Evolutionary conservation across 2,113 vertebrate species (phyloP).

Genomic region (Mesembrinibis cayennensis): DNA sequence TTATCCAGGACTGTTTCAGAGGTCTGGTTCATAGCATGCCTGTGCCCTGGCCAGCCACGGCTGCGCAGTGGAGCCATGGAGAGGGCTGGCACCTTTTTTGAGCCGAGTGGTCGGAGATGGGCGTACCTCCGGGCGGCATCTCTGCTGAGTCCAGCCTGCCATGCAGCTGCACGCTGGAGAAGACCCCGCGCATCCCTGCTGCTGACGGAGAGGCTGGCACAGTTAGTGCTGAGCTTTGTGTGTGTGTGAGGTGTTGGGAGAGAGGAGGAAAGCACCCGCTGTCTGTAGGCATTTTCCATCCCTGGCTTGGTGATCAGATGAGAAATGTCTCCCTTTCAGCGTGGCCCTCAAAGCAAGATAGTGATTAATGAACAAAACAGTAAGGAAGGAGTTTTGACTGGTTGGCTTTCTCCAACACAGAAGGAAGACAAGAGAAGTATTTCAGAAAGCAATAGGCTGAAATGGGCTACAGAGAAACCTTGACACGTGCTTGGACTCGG

Average conservation of each 20-base stretch:
- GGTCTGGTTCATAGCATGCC: neutral
- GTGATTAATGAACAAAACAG: neutral
- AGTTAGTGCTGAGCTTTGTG: neutral
- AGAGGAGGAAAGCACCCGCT: neutral
- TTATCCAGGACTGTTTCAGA: neutral
- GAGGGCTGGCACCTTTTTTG: neutral
- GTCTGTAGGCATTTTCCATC: neutral
- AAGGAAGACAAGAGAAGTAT: neutral
- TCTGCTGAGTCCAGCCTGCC: neutral
- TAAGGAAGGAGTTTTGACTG: neutral
- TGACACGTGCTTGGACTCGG: neutral
- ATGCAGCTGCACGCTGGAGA: neutral
- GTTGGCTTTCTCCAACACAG: neutral
- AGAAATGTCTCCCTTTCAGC: neutral
- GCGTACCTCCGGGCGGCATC: fast-evolving
- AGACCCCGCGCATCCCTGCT: fast-evolving
- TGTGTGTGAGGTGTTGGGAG: neutral
- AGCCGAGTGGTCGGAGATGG: neutral
- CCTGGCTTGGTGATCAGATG: neutral
- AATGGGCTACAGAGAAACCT: neutral
- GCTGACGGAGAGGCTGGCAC: neutral
- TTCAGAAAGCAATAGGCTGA: neutral
- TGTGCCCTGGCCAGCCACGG: fast-evolving
- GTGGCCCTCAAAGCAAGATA: neutral
- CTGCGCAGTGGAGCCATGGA: neutral